These are phyloP conservation scores for Leptopilina clavipes DNA, from an alignment of 1,140 invertebrate species.

Conservation along the genomic window DNA sequence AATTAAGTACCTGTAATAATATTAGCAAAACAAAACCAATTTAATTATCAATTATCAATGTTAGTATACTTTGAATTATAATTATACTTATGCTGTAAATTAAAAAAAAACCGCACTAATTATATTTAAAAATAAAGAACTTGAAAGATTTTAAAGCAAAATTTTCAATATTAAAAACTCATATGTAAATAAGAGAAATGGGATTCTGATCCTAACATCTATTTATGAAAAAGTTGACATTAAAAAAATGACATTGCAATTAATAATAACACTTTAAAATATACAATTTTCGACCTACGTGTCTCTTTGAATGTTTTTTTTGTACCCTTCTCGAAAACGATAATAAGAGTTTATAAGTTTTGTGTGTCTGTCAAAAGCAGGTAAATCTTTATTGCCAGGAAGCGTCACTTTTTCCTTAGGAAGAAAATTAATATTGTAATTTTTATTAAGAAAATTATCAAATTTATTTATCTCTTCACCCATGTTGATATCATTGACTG, in stretches of 20 bases:
- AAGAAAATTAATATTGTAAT: too few species aligned
- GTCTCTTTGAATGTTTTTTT: slow-evolving; percentile 64
- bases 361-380: slow-evolving; percentile 69
- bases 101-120: background rate
- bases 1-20: background rate
- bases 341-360: slow-evolving; percentile 70
- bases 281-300: slow-evolving; percentile 61
- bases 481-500: too few species aligned
- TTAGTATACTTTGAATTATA: too few species aligned
- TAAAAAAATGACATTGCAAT: background rate
- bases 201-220: too few species aligned
- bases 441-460: too few species aligned
- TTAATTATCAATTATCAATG: background rate
- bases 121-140: too few species aligned
- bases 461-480: too few species aligned
- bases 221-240: background rate
- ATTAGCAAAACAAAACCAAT: background rate
- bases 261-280: slow-evolving; percentile 38
- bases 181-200: background rate
- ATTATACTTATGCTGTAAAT: too few species aligned
- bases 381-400: slow-evolving; percentile 65
- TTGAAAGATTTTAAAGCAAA: background rate
- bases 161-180: background rate
- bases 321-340: slow-evolving; percentile 56
- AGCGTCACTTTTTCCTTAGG: slow-evolving; percentile 56